Percentiles rank a stretch among this genome's conserved stretches.
These are phyloP conservation scores for Ammospiza maritima DNA, from an alignment of 2,797 vertebrate species.

Conservation along the genomic window DNA sequence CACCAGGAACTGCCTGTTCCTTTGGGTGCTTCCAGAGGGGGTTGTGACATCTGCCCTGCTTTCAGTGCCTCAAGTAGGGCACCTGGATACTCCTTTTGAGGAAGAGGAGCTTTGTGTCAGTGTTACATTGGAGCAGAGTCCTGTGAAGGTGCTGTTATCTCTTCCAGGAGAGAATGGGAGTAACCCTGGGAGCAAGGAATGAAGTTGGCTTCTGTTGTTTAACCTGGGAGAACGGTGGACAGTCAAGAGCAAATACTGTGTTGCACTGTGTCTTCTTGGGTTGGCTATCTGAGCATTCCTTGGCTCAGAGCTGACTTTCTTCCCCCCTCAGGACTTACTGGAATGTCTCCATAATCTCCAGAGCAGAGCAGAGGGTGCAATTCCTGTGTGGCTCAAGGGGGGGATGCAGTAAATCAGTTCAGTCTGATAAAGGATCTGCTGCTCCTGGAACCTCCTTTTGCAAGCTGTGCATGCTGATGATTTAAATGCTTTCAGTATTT, in stretches of 20 bases:
- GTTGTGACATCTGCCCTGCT: neutral
- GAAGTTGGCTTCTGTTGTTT: neutral
- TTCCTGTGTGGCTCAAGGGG: neutral
- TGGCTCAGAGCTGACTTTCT: neutral
- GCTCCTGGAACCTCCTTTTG: neutral
- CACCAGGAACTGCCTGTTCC: neutral
- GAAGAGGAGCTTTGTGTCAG: neutral
- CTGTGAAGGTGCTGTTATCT: neutral
- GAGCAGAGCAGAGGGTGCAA: neutral
- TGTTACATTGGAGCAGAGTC: neutral
- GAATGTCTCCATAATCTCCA: neutral
- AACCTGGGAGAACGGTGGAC: neutral
- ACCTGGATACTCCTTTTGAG: neutral
- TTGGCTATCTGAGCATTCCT: neutral
- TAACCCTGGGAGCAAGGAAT: neutral
- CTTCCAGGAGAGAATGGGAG: neutral
- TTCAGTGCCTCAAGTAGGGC: neutral
- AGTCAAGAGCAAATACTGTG: neutral
- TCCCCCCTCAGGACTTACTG: neutral
- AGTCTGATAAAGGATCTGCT: neutral
- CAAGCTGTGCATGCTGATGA: neutral
- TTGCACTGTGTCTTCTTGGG: neutral
- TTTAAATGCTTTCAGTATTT: neutral
- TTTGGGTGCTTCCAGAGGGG: neutral
- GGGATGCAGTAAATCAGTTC: neutral